Evolutionary conservation across 2,113 vertebrate species (phyloP).

Genomic region (Crotalus horridus): DNA sequence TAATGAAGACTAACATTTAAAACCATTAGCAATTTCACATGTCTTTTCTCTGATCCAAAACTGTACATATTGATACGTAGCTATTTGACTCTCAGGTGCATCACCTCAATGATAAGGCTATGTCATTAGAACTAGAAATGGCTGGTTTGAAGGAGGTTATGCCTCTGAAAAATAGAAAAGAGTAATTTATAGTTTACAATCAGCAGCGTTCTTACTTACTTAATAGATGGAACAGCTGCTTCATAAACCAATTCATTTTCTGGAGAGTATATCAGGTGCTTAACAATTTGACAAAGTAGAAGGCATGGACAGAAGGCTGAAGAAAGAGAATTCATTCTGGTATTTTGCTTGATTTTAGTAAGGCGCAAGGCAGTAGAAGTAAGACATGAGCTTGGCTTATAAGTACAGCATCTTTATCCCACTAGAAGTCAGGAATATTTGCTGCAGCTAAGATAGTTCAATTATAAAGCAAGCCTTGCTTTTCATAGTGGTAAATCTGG

Average conservation of each 20-base stretch:
- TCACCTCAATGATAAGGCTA: constrained; percentile 41
- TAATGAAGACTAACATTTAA: constrained; percentile 22
- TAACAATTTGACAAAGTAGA: constrained; percentile 43
- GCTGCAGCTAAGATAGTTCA: background rate
- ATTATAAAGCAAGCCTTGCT: background rate
- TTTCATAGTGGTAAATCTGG: background rate
- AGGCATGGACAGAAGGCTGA: background rate
- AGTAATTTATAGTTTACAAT: constrained; percentile 64
- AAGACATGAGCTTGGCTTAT: background rate
- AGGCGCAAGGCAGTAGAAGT: background rate
- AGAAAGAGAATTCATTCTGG: background rate
- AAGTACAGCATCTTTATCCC: background rate
- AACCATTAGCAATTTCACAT: constrained; percentile 31
- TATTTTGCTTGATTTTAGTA: background rate
- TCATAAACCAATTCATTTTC: constrained; percentile 70
- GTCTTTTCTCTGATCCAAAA: constrained; percentile 28
- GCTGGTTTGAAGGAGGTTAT: constrained; percentile 65
- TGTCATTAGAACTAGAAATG: constrained; percentile 28
- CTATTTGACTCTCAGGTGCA: constrained; percentile 33
- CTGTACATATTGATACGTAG: constrained; percentile 6
- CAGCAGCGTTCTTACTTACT: constrained; percentile 58
- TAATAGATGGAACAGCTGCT: constrained; percentile 61
- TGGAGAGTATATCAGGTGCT: constrained; percentile 53
- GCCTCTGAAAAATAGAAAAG: constrained; percentile 55
- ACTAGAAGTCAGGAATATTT: background rate